A percentile compares a stretch with the other conserved stretches of the same genome.
Evolutionary conservation across 2,797 vertebrate genomes (phyloP).

Genomic region (Etheostoma perlongum): DNA sequence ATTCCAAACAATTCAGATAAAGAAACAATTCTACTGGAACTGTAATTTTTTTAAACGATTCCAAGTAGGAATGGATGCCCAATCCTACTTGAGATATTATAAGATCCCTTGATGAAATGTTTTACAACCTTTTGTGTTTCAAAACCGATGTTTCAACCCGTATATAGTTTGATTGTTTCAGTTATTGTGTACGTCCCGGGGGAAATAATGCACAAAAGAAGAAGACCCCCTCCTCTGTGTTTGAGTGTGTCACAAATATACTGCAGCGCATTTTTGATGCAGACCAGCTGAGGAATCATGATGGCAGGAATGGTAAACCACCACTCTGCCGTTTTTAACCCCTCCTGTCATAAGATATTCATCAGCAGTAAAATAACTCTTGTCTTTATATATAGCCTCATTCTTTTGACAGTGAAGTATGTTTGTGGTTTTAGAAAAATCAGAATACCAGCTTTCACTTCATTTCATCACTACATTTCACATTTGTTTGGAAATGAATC

Average conservation of each 20-base stretch:
- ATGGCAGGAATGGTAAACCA: constrained; percentile 15
- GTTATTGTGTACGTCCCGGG: neutral
- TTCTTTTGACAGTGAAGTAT: constrained; percentile 1
- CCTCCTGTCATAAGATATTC: constrained; percentile 56
- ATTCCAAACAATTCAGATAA: no score
- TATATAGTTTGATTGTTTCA: neutral
- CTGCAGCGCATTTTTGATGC: constrained; percentile 20
- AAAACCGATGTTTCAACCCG: neutral
- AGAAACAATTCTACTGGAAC: no score
- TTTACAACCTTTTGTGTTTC: neutral
- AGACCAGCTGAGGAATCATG: constrained; percentile 20
- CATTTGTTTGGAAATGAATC: neutral
- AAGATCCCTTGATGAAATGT: neutral
- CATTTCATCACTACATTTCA: neutral
- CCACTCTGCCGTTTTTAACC: constrained; percentile 46
- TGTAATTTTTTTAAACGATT: no score
- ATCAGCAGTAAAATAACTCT: constrained; percentile 41
- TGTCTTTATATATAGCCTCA: constrained; percentile 23
- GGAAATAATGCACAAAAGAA: neutral
- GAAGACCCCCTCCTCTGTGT: neutral
- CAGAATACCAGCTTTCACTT: neutral
- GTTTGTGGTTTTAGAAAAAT: constrained; percentile 3
- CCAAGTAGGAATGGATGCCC: no score
- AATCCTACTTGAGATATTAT: neutral
- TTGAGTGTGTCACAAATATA: neutral